Base-by-base conservation (phyloP, 2,888 invertebrate species). In the Apamea crenata region DNA sequence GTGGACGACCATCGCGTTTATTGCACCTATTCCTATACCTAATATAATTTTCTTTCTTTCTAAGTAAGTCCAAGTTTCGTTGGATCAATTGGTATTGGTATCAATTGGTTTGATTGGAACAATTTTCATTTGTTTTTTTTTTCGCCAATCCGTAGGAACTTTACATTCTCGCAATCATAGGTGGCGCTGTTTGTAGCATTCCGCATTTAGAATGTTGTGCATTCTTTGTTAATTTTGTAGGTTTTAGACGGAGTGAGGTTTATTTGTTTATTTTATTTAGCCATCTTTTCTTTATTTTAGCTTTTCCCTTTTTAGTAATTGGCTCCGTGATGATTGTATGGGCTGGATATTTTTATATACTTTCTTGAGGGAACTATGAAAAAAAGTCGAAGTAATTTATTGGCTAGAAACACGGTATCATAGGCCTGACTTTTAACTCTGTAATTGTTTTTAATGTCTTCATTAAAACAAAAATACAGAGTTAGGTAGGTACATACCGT, bases 141-240 rank as follows among this genome's bases (percentile, higher is more conserved):
- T 40, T 56, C 12, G 56, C 4, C n/a, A 59, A 59, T 12, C 47
- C 25, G 32, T 50, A 16, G 18, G 5, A 18, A 63, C 1, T n/a
- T 72, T 65, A 40, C 56, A 14, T 21, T 66, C 6, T 61, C 0
- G 0, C n/a, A 69, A 69, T 70, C 16, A 73, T 81, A 84, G 85
- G 44, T 84, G 83, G 82, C 83, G 85, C 85, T 83, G 85, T 36
- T 67, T 21, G 70, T 71, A 44, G 29, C 25, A 14, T 59, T 61
- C 32, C 32, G n/a, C 1, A 16, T 61, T 50, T 70, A 36, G 7
- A 68, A 69, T 47, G 12, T 8, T 16, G 21, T 16, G 50, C 14
- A 32, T 72, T 81, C 53, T 44, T 44, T 44, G 21, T 63, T 53
- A 7, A 29, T 50, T 50, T 40, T 25, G 25, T 29, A 21, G n/a